phyloP scores from a whole-genome alignment of 2,888 invertebrate species.

The Aelia acuminata region DNA sequence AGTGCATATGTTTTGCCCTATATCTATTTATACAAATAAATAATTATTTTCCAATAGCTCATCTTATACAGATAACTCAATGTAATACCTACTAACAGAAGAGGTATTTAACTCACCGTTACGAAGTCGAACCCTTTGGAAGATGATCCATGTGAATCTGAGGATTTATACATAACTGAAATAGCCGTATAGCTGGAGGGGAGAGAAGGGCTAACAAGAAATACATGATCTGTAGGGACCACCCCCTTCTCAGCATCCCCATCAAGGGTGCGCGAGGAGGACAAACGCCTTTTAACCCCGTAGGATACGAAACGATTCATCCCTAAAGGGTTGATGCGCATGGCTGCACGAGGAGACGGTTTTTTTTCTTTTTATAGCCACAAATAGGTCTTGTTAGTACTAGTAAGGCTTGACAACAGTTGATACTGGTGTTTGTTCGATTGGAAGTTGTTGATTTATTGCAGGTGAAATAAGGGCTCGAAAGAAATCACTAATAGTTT shows the following conservation, averaged over 20 bases:
- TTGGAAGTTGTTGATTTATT: conserved; percentile 31
- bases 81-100: too few species aligned
- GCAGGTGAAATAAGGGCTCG: not conserved
- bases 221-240: conserved; percentile 40
- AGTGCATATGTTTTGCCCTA: too few species aligned
- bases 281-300: conserved; percentile 10
- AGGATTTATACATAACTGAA: conserved; percentile 11
- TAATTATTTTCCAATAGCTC: too few species aligned
- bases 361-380: not conserved
- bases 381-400: conserved; percentile 47
- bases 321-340: conserved; percentile 16
- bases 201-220: conserved; percentile 38
- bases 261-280: not conserved
- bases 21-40: too few species aligned
- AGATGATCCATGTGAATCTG: conserved; percentile 7
- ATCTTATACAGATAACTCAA: too few species aligned
- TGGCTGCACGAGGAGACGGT: not conserved
- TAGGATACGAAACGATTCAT: not conserved
- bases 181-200: not conserved
- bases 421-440: not conserved
- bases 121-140: not conserved
- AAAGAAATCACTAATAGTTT: not conserved
- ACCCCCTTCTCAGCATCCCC: conserved; percentile 30
- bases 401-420: conserved; percentile 22
- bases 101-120: conserved; percentile 28